These are phyloP conservation scores for Tachysurus vachellii DNA, from an alignment of 2,113 vertebrate species.

Conservation along the genomic window DNA sequence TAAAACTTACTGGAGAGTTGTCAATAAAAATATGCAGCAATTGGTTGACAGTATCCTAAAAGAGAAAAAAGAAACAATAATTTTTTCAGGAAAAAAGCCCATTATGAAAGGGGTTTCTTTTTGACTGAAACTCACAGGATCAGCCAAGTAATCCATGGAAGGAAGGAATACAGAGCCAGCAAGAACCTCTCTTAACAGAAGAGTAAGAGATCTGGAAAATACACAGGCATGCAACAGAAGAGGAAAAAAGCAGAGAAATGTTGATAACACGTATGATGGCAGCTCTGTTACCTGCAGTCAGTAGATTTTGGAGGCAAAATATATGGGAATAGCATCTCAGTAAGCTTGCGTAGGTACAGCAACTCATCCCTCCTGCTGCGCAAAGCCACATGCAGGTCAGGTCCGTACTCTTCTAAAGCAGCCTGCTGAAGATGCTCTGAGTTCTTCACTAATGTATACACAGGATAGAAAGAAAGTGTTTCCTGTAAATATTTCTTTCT, in stretches of 20 bases:
- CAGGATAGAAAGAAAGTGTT: neutral
- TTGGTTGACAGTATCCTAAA: slow-evolving; percentile 93
- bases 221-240: slow-evolving; percentile 43
- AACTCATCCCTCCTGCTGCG: slow-evolving; percentile 94
- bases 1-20: slow-evolving; percentile 85
- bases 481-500: neutral
- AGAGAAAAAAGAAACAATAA: slow-evolving; percentile 51
- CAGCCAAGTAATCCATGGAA: slow-evolving; percentile 95
- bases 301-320: slow-evolving; percentile 91
- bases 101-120: slow-evolving; percentile 4
- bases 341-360: slow-evolving; percentile 92
- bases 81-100: neutral
- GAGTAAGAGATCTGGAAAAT: slow-evolving; percentile 83
- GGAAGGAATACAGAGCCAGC: slow-evolving; percentile 97
- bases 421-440: slow-evolving; percentile 88
- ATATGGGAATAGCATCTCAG: slow-evolving; percentile 92
- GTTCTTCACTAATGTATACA: slow-evolving; percentile 79
- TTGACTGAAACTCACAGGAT: slow-evolving; percentile 83
- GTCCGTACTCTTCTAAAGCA: slow-evolving; percentile 92
- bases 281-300: slow-evolving; percentile 84
- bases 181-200: slow-evolving; percentile 92
- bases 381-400: slow-evolving; percentile 90
- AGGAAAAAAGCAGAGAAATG: slow-evolving; percentile 27
- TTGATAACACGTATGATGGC: neutral
- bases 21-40: slow-evolving; percentile 93